Conservation (phyloP, 2,113 vertebrate genomes). For the Hemiprocne comata region DNA sequence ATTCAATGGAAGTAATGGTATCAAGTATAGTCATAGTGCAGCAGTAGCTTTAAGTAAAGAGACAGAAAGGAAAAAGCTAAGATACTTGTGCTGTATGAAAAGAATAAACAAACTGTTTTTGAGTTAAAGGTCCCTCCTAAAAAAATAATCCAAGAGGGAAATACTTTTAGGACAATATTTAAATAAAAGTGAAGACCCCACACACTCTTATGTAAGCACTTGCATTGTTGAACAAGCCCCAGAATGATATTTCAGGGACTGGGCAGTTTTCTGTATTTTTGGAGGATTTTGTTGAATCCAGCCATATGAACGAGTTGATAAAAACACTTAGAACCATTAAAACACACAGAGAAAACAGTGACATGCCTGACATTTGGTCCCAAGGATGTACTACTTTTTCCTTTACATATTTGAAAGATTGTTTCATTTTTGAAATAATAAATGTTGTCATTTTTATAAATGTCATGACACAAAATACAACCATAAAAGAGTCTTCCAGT, state of each 20-base stretch:
- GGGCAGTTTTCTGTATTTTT: not conserved
- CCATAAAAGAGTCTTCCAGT: constrained; percentile 38
- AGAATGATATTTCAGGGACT: not conserved
- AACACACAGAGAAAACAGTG: not conserved
- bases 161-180: not conserved
- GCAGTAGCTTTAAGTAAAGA: not conserved
- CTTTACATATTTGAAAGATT: not conserved
- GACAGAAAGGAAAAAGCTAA: not conserved
- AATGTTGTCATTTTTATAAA: constrained; percentile 14
- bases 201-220: not conserved
- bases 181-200: not conserved
- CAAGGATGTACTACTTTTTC: not conserved
- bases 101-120: not conserved
- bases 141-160: not conserved
- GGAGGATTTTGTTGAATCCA: not conserved
- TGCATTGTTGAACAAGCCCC: not conserved
- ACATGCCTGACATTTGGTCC: not conserved
- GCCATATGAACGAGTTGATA: not conserved
- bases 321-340: not conserved
- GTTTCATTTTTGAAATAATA: not conserved
- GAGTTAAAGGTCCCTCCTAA: not conserved
- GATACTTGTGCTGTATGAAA: not conserved
- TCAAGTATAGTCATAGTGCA: not conserved
- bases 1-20: not conserved
- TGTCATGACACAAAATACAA: constrained; percentile 11